phyloP scores from a whole-genome alignment of 2,888 invertebrate genomes.

The Eupithecia subumbrata region DNA sequence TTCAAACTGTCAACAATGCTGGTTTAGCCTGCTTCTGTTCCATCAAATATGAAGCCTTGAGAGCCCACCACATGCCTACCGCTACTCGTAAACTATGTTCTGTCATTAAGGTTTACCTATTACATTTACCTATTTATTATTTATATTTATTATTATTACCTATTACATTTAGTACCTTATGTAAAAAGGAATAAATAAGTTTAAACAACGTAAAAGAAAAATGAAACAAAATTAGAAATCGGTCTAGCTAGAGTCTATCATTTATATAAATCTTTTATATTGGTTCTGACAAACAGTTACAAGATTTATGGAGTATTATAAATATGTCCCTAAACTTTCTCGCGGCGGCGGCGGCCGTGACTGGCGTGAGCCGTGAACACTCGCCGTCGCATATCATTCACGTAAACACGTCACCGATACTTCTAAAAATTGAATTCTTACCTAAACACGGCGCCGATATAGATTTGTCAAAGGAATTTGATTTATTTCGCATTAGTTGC shows the following conservation, averaged over 20 bases:
- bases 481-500: conserved; percentile 11
- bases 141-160: too few species aligned
- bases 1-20: too few species aligned
- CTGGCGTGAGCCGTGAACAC: too few species aligned
- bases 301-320: conserved; percentile 24
- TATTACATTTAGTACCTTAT: not conserved
- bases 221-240: conserved; percentile 13
- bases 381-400: conserved; percentile 14
- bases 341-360: not conserved
- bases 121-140: too few species aligned
- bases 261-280: not conserved
- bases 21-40: too few species aligned
- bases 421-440: not conserved
- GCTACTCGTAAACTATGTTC: not conserved
- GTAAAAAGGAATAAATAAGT: not conserved
- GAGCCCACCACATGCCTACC: not conserved
- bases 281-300: conserved; percentile 16
- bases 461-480: not conserved
- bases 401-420: conserved; percentile 2
- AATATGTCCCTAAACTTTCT: conserved; percentile 21
- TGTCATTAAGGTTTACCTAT: not conserved
- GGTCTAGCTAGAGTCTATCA: not conserved
- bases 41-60: too few species aligned
- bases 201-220: not conserved
- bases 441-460: not conserved